A percentile compares a stretch with the other conserved stretches of the same genome.
phyloP scores from a whole-genome alignment of 2,113 vertebrate species.

The Todiramphus saurophagus region DNA sequence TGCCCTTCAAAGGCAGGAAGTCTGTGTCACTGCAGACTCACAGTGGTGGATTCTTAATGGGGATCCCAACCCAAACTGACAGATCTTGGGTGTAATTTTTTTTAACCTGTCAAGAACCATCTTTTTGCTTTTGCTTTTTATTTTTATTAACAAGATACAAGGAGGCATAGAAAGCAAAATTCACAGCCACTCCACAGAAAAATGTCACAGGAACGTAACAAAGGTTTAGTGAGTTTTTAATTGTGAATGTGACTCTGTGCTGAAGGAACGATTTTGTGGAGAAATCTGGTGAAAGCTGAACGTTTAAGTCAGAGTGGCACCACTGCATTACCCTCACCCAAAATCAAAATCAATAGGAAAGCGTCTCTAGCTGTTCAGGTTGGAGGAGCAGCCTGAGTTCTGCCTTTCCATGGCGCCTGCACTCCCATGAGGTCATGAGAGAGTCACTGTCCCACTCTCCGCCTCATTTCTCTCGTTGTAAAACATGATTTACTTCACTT shows the following conservation, averaged over 20 bases:
- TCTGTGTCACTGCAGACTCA: conserved; percentile 18
- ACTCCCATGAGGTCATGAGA: background rate
- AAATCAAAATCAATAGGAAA: background rate
- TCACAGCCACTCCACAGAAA: background rate
- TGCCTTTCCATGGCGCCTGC: background rate
- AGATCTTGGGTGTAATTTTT: conserved; percentile 35
- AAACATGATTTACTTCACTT: background rate
- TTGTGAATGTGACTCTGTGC: background rate
- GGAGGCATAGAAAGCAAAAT: background rate
- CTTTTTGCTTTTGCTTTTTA: conserved; percentile 25
- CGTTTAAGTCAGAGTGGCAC: background rate
- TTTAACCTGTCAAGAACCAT: conserved; percentile 47
- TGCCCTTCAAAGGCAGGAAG: conserved; percentile 47
- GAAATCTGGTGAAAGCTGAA: background rate
- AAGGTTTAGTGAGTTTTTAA: background rate
- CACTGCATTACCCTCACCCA: background rate
- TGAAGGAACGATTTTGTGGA: background rate
- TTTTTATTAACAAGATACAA: conserved; percentile 32
- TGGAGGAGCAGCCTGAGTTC: background rate
- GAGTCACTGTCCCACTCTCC: background rate
- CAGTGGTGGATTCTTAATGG: conserved; percentile 29
- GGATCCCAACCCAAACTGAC: conserved; percentile 57
- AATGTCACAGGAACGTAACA: background rate
- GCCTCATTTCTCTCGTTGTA: conserved; percentile 4
- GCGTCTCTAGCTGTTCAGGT: accelerated